phyloP scores from a whole-genome alignment of 2,888 invertebrate genomes.

The Halictus ligatus region DNA sequence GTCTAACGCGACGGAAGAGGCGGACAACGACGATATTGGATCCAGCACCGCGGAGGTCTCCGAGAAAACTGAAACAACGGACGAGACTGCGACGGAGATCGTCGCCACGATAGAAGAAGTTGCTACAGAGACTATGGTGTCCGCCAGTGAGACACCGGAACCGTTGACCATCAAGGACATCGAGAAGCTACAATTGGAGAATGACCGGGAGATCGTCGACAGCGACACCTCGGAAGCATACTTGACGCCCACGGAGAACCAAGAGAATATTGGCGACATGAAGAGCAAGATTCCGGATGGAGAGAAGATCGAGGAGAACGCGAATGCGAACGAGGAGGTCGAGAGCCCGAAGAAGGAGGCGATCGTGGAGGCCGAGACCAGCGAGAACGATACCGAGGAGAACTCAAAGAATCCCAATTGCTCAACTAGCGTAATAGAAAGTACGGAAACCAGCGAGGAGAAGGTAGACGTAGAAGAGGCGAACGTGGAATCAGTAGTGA shows the following conservation, averaged over 20 bases:
- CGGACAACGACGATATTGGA: slow-evolving; percentile 42
- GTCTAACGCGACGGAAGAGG: slow-evolving; percentile 30
- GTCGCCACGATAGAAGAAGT: slow-evolving; percentile 39
- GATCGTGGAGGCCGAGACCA: slow-evolving; percentile 49
- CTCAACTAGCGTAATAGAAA: slow-evolving; percentile 81
- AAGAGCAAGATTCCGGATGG: slow-evolving; percentile 67
- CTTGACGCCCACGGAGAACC: slow-evolving; percentile 88
- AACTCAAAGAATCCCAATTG: slow-evolving; percentile 78
- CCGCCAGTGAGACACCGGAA: slow-evolving; percentile 51
- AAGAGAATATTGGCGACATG: slow-evolving; percentile 67
- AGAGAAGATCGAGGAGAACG: slow-evolving; percentile 71
- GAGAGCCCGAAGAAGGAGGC: slow-evolving; percentile 73
- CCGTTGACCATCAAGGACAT: slow-evolving; percentile 61
- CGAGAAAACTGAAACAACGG: slow-evolving; percentile 42
- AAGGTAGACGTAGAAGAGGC: slow-evolving; percentile 71
- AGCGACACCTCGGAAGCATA: slow-evolving; percentile 90
- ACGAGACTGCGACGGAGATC: slow-evolving; percentile 30
- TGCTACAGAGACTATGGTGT: slow-evolving; percentile 44
- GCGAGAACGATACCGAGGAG: slow-evolving; percentile 76
- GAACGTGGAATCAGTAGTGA: slow-evolving; percentile 65
- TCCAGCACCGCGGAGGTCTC: slow-evolving; percentile 34
- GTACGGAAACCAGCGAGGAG: slow-evolving; percentile 65
- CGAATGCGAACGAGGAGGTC: slow-evolving; percentile 58
- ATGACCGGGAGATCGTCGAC: slow-evolving; percentile 87
- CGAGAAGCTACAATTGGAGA: slow-evolving; percentile 70